Evolutionary conservation across 2,113 vertebrate species (phyloP), one percentile per base, ranked within the genome.

Genomic region (human): DNA sequence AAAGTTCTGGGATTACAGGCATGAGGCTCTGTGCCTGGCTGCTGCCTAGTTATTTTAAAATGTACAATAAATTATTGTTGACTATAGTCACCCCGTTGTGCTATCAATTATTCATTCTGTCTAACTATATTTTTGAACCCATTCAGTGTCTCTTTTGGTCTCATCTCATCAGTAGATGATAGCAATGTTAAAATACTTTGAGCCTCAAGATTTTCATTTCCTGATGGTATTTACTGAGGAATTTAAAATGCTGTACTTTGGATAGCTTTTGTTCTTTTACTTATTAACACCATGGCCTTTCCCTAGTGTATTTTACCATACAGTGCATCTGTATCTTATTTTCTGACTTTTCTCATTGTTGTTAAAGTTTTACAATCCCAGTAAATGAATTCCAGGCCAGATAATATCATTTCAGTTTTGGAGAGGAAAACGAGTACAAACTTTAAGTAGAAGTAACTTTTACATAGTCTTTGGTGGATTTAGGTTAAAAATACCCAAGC

Each of bases 401-500:
- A 64, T 86, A 93, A 50, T 66, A 66, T n/a, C 8, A 50, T 94
- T 92, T 48, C 66, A 48, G 66, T 89, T 93, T 96, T 90, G 70
- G 11, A 50, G 43, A 96, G 61, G 59, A 96, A 93, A 83, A 72
- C 55, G 8, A 61, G 25, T 87, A 95, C 11, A 97, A 17, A 55
- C 80, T 89, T 94, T 88, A 81, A 97, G 81, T 95, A 66, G 80
- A 22, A 92, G 73, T 89, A 91, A 43, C 79, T 88, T 88, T 52
- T 82, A 61, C 40, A 78, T 89, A 86, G 43, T 82, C 57, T 93
- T 91, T 82, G 38, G 83, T 97, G 82, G 38, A 81, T 94, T 70
- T 90, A 38, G 30, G 32, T 87, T 94, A 79, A 94, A 97, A 93
- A 93, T 92, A 96, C 73, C 73, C 25, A 94, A 80, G 48, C 50